Conservation (phyloP, 1,140 invertebrate species). For the Bombus breviceps region DNA sequence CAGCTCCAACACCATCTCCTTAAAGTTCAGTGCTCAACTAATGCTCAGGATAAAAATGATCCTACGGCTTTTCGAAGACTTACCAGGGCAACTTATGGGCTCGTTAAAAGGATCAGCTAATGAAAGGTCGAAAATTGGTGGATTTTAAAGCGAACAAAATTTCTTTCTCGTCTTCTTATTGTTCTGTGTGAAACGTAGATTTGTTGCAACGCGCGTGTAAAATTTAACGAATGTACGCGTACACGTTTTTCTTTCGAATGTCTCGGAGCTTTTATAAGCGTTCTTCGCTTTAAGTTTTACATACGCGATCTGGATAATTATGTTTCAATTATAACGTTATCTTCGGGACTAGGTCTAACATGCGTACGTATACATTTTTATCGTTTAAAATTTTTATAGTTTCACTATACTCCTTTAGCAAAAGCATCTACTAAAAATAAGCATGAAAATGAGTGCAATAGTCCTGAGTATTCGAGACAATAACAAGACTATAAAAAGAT, state of each 20-base stretch:
- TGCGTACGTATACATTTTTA: too few relatives aligned
- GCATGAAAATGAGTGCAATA: neutral
- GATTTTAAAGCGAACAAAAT: neutral
- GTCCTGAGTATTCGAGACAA: too few relatives aligned
- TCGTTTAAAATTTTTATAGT: too few relatives aligned
- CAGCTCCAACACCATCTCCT: neutral
- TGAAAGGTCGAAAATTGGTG: slow-evolving; percentile 10
- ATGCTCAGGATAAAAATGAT: slow-evolving; percentile 39
- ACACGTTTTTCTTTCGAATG: too few relatives aligned
- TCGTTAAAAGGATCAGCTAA: slow-evolving; percentile 38
- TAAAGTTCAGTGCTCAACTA: slow-evolving; percentile 7
- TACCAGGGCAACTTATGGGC: neutral
- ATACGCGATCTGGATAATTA: neutral
- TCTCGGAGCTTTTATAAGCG: too few relatives aligned
- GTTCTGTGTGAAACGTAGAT: neutral
- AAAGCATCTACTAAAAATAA: too few relatives aligned
- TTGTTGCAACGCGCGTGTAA: neutral
- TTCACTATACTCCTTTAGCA: too few relatives aligned
- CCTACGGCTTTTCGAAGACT: slow-evolving; percentile 7
- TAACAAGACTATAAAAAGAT: too few relatives aligned
- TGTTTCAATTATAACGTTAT: neutral
- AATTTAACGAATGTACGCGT: neutral
- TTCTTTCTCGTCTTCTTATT: too few relatives aligned
- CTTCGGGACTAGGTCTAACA: too few relatives aligned
- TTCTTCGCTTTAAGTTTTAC: neutral